Base-by-base conservation (phyloP, 2,113 vertebrate genomes). In the Thalassarche chlororhynchos region DNA sequence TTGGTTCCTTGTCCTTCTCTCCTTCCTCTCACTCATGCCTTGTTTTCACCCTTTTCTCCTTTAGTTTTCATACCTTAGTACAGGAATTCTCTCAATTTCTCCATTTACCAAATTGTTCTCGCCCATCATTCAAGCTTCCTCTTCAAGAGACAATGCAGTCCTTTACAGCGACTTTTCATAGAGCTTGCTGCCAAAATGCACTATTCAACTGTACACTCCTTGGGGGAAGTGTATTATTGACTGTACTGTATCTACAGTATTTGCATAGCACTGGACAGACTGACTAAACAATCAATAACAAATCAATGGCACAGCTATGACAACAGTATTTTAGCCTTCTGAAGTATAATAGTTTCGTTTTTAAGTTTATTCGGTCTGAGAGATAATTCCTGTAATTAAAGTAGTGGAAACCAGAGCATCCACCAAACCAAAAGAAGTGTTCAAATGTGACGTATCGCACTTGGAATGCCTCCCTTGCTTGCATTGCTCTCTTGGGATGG, bases 391-490 rank as follows among this genome's bases (percentile, higher is more conserved):
- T 89, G 61, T 80, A 79, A 94, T 89, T 80, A 79, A 89, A 74
- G 54, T 20, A 68, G 62, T 94, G 75, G 62, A 96, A 95, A 95
- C 36, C 87, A 94, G 58, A 95, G 84, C 81, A 96, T 87, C 91
- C 71, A 83, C 84, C 81, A 96, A 91, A 95, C 44, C 62, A 80
- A 80, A 83, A 86, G 64, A 69, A 88, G 78, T n/a, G 46, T 74
- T 93, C 64, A 54, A 87, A 77, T 11, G 78, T 94, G 89, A 89
- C 32, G 38, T 91, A 75, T 80, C 14, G 0, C 38, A 42, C 68
- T 94, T 91, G 91, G 94, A 96, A 95, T 90, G 95, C 54, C 93
- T 93, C 94, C 93, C 89, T 87, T 86, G 75, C 78, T 83, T 68
- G 89, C 84, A 58, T 17, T 66, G 78, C 81, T 84, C 93, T 93